Percentiles rank a stretch among this genome's conserved stretches.
Evolutionary conservation across 2,888 invertebrate genomes (phyloP).

Genomic region (Amphimallon solstitiale): DNA sequence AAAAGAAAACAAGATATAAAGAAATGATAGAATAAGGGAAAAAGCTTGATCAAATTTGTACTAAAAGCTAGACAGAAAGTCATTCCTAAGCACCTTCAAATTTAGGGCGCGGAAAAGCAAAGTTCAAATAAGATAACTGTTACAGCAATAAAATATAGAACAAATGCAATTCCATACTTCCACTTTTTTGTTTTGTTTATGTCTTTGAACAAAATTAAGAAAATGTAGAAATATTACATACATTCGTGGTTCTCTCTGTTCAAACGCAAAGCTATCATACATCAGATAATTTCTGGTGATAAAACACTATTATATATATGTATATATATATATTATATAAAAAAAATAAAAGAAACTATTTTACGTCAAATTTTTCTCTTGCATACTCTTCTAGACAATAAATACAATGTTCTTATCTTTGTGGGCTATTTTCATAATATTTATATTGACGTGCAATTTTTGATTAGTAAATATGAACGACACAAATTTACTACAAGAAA

Average conservation of each 20-base stretch:
- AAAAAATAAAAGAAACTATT: slow-evolving; percentile 36
- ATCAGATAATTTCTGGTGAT: slow-evolving; percentile 36
- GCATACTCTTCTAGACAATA: slow-evolving; percentile 28
- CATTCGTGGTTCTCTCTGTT: slow-evolving; percentile 14
- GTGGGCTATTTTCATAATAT: slow-evolving; percentile 27
- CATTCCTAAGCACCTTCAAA: slow-evolving; percentile 37
- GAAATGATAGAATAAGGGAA: background rate
- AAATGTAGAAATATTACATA: slow-evolving; percentile 41
- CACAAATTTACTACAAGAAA: slow-evolving; percentile 27
- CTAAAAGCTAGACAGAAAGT: slow-evolving; percentile 23
- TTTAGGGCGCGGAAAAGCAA: slow-evolving; percentile 5
- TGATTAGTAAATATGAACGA: background rate
- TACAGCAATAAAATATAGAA: background rate
- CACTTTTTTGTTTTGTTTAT: background rate
- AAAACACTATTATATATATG: slow-evolving; percentile 33
- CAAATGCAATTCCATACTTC: background rate
- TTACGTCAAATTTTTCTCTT: background rate
- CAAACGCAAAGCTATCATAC: slow-evolving; percentile 39
- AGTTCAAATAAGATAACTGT: slow-evolving; percentile 5
- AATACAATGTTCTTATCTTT: slow-evolving; percentile 31
- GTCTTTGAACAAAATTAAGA: slow-evolving; percentile 30
- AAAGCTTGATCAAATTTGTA: slow-evolving; percentile 1
- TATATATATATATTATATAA: no score
- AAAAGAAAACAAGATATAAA: background rate
- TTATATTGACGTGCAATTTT: background rate